phyloP scores from a whole-genome alignment of 2,797 vertebrate genomes.

The Sebastolobus alascanus region DNA sequence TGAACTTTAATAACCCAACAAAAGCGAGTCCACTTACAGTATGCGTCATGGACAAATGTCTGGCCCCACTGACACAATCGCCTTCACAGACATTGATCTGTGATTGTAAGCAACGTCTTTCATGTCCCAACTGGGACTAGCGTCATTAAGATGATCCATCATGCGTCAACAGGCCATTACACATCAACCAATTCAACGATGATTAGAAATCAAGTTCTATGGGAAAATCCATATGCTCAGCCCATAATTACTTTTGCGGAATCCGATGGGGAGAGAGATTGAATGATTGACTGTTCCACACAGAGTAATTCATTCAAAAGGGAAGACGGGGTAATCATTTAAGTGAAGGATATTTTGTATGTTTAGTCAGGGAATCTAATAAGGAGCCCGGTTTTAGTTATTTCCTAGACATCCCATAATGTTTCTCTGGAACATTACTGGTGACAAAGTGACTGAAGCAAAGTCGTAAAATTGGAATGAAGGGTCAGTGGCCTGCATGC shows the following conservation, averaged over 20 bases:
- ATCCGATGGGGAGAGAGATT: conserved; percentile 53
- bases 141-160: conserved; percentile 76
- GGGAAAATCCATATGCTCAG: conserved; percentile 78
- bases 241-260: conserved; percentile 79
- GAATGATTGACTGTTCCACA: conserved; percentile 64
- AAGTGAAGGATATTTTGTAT: conserved; percentile 41
- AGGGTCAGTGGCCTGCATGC: conserved; percentile 62
- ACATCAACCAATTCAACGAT: conserved; percentile 72
- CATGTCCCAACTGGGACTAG: conserved; percentile 69
- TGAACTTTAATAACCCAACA: conserved; percentile 42
- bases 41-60: conserved; percentile 47
- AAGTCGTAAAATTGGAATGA: conserved; percentile 74
- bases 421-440: conserved; percentile 54
- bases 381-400: conserved; percentile 20
- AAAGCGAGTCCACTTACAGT: conserved; percentile 32
- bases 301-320: conserved; percentile 51
- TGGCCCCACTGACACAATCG: conserved; percentile 41
- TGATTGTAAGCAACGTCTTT: conserved; percentile 76
- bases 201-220: conserved; percentile 79
- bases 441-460: conserved; percentile 64
- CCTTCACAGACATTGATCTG: conserved; percentile 74
- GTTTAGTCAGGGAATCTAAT: conserved; percentile 55
- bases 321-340: conserved; percentile 41
- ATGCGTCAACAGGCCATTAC: conserved; percentile 77
- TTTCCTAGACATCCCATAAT: conserved; percentile 59